Conservation (phyloP, 1,140 invertebrate species). For the Drosophila asahinai region DNA sequence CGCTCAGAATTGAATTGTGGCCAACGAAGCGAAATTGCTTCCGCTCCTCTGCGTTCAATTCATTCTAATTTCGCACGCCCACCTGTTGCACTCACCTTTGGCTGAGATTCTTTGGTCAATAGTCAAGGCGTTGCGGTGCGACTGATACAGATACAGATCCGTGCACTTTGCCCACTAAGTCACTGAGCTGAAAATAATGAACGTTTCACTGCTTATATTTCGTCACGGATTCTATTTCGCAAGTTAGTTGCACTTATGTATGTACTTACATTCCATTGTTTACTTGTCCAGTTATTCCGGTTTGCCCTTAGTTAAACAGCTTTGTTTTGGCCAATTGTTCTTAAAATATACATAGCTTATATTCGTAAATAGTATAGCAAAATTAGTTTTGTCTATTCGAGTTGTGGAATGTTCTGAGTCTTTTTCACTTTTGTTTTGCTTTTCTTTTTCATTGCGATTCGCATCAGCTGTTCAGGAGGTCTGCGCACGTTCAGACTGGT, state of each 20-base stretch:
- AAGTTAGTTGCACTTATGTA: not conserved
- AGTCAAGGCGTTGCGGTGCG: not conserved
- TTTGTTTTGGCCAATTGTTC: not conserved
- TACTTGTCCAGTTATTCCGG: too few species aligned
- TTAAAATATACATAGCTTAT: not conserved
- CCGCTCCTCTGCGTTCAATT: slow-evolving; percentile 15
- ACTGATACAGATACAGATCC: not conserved
- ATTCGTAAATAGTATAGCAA: not conserved
- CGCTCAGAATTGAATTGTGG: slow-evolving; percentile 36
- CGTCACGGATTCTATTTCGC: slow-evolving; percentile 11
- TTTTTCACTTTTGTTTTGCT: slow-evolving; percentile 36
- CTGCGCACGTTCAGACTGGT: slow-evolving; percentile 4
- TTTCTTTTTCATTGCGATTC: slow-evolving; percentile 2
- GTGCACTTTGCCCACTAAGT: slow-evolving; percentile 43
- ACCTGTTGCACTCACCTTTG: slow-evolving; percentile 57
- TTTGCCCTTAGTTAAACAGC: not conserved
- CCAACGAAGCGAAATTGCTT: slow-evolving; percentile 22
- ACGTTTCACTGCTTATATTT: slow-evolving; percentile 5
- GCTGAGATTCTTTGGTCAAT: slow-evolving; percentile 9
- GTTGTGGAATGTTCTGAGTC: slow-evolving; percentile 18
- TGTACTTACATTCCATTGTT: not conserved
- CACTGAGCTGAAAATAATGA: slow-evolving; percentile 14
- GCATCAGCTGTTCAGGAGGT: slow-evolving; percentile 8
- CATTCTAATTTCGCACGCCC: slow-evolving; percentile 6
- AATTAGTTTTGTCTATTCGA: not conserved